Evolutionary conservation across 2,797 vertebrate species (phyloP).

Genomic region (Aulostomus chinensis): DNA sequence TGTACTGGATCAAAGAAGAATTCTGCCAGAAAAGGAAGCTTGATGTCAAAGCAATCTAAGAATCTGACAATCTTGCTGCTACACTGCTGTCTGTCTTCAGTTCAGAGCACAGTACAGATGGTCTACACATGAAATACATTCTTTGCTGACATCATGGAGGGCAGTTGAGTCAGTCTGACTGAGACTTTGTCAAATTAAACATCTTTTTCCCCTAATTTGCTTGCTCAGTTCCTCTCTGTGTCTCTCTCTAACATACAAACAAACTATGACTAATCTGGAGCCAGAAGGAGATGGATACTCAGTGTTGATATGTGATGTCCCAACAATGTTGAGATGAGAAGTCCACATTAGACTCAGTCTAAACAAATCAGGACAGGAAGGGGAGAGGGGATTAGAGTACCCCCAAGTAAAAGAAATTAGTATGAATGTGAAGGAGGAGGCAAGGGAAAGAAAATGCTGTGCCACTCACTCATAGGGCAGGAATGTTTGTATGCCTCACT

Average conservation of each 20-base stretch:
- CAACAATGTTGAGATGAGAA: constrained; percentile 48
- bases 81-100: too few species aligned
- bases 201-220: constrained; percentile 1
- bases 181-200: constrained; percentile 3
- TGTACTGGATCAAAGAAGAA: too few species aligned
- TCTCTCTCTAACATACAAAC: not conserved
- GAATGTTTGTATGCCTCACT: not conserved
- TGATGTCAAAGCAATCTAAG: constrained; percentile 2
- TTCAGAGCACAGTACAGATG: constrained; percentile 39
- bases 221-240: not conserved
- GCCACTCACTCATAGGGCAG: not conserved
- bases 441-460: not conserved
- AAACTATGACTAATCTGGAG: constrained; percentile 29
- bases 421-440: constrained; percentile 4
- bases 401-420: not conserved
- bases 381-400: constrained; percentile 7
- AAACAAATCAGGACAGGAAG: constrained; percentile 48
- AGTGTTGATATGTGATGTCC: constrained; percentile 53
- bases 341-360: constrained; percentile 45
- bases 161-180: constrained; percentile 11
- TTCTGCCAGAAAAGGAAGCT: too few species aligned
- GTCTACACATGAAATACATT: constrained; percentile 39
- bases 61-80: not conserved
- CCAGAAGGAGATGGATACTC: constrained; percentile 47
- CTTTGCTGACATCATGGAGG: constrained; percentile 11